Evolutionary conservation across 2,888 invertebrate species (phyloP), one percentile per base, ranked within the genome.

Genomic region (Mactromeris polynyma): DNA sequence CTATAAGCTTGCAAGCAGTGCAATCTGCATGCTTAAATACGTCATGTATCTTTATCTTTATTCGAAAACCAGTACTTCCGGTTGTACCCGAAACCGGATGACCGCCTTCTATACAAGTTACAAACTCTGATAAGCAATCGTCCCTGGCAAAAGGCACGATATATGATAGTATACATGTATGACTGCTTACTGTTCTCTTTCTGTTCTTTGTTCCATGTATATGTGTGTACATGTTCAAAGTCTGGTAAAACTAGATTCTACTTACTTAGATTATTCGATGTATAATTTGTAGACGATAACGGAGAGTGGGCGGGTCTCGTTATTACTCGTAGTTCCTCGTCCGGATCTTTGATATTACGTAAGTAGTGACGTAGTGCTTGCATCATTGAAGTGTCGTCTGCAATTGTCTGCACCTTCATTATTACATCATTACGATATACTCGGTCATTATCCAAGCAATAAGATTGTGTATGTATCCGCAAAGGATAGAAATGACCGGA

Each of bases 311-410:
- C 90, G 86, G 91, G 91, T 42, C 89, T 92, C 73, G n/a, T 73
- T 58, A 81, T 92, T 31, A 64, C 85, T 73, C 90, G 90, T 83
- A 85, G 83, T 82, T 87, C 90, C 54, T 92, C 91, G 19, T 92
- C 91, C 14, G 91, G 91, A 90, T 92, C 91, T 69, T 85, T 92
- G 69, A 90, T 92, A 83, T 83, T 92, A 82, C 87, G 91, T 92
- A 92, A 92, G 91, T 92, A 92, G 79, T 54, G 69, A 58, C 85
- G 77, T 78, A 84, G 58, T 54, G 77, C 58, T 84, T 84, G 84
- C 84, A 78, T 84, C 73, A 84, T 69, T 42, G 31, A 38, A 73
- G 83, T 83, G 83, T 83, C 73, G 83, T 83, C 73, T 73, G 84
- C 36, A 51, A 78, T 77, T 54, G 84, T 84, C 51, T 84, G 84